phyloP scores from a whole-genome alignment of 1,140 invertebrate species.

The Apis cerana region DNA sequence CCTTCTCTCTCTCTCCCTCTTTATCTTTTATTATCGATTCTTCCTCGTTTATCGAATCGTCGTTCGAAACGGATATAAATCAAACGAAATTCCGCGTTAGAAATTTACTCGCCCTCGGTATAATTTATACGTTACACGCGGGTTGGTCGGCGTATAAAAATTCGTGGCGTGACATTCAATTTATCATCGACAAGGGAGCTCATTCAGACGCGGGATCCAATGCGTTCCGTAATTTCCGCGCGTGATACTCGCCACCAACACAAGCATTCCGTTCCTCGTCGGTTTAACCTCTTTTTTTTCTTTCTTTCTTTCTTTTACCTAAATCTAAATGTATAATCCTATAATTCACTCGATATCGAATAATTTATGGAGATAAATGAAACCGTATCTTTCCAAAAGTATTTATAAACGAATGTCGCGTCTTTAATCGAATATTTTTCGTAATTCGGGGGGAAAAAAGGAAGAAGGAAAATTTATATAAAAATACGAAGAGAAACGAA shows the following conservation, averaged over 20 bases:
- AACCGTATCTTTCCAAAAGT: too few relatives aligned
- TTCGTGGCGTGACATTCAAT: conserved; percentile 34
- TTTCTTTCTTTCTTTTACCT: neutral
- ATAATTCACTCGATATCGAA: too few relatives aligned
- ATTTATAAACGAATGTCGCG: too few relatives aligned
- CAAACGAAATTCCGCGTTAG: conserved; percentile 14
- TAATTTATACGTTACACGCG: conserved; percentile 25
- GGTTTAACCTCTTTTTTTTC: too few relatives aligned
- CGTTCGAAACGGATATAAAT: conserved; percentile 17
- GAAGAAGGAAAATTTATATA: too few relatives aligned
- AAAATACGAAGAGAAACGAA: too few relatives aligned
- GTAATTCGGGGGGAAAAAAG: too few relatives aligned
- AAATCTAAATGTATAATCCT: neutral
- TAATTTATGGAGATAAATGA: too few relatives aligned
- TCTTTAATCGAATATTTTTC: too few relatives aligned
- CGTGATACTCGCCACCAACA: neutral
- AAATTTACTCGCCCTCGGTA: neutral
- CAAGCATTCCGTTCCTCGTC: neutral
- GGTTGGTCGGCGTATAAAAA: conserved; percentile 11
- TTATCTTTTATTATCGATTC: too few relatives aligned
- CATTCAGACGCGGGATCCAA: neutral
- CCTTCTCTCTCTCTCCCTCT: neutral
- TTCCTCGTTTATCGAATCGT: too few relatives aligned
- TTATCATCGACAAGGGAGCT: conserved; percentile 36
- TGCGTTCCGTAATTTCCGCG: neutral